phyloP scores from a whole-genome alignment of 2,888 invertebrate species.

The Nineta flava region DNA sequence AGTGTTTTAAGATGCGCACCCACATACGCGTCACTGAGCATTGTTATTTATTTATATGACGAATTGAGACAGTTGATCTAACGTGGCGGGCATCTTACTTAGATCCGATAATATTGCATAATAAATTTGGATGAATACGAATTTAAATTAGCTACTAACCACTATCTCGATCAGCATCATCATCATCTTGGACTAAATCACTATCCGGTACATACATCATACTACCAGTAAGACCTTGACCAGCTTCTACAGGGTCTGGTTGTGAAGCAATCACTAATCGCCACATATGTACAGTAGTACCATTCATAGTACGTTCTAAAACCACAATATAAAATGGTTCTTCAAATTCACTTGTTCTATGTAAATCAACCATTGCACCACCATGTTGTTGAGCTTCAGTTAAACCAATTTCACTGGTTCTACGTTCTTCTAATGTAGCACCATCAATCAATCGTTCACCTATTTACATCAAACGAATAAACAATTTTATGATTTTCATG shows the following conservation, averaged over 20 bases:
- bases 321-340: conserved; percentile 94
- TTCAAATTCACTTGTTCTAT: conserved; percentile 72
- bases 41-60: background rate
- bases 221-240: conserved; percentile 34
- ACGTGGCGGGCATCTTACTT: no score
- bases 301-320: conserved; percentile 68
- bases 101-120: no score
- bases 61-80: no score
- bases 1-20: no score
- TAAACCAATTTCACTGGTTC: conserved; percentile 4
- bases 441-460: conserved; percentile 4
- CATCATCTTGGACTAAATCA: conserved; percentile 68
- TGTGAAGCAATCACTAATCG: conserved; percentile 79
- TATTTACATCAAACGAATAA: background rate
- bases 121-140: no score
- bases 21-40: no score
- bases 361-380: conserved; percentile 80
- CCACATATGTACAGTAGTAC: conserved; percentile 93
- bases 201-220: conserved; percentile 86
- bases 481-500: no score
- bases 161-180: conserved; percentile 30
- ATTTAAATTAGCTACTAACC: background rate
- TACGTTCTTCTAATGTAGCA: background rate
- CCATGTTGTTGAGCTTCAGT: conserved; percentile 5
- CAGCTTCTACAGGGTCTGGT: conserved; percentile 25